Conservation (phyloP, 2,888 invertebrate genomes). For the Drosophila kokeensis region DNA sequence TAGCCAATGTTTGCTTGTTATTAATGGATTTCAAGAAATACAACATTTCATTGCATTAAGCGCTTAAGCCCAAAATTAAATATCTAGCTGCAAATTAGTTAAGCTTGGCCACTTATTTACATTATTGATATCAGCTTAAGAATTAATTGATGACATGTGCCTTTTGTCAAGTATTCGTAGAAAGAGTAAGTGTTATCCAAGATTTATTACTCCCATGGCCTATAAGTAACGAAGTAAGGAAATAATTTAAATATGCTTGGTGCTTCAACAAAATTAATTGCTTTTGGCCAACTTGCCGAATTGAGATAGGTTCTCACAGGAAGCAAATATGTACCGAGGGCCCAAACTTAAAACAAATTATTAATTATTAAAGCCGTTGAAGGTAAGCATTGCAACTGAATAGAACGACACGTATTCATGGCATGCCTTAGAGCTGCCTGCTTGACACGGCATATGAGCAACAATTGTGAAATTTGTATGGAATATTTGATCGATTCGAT, state of each 20-base stretch:
- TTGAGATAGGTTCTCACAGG: constrained; percentile 9
- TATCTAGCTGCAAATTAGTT: not conserved
- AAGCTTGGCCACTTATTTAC: not conserved
- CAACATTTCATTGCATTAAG: not conserved
- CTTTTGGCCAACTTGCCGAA: not conserved
- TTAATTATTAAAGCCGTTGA: constrained; percentile 24
- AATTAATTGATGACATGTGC: not conserved
- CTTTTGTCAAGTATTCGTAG: not conserved
- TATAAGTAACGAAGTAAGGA: not conserved
- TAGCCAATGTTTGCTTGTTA: not conserved
- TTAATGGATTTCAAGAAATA: not conserved
- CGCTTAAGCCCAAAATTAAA: not conserved
- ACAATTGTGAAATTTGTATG: constrained; percentile 22
- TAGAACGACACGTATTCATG: not conserved
- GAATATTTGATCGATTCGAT: constrained; percentile 31
- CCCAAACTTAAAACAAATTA: constrained; percentile 19
- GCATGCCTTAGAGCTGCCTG: not conserved
- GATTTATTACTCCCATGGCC: constrained; percentile 1
- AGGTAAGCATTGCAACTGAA: not conserved
- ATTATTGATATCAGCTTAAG: not conserved
- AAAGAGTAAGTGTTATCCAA: not conserved
- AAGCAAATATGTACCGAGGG: not conserved
- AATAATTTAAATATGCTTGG: not conserved
- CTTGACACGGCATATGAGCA: constrained; percentile 20
- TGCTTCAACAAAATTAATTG: constrained; percentile 3